A percentile compares a stretch with the other conserved stretches of the same genome.
Conservation (phyloP, 2,797 vertebrate species). For the Gallinago solitaria region DNA sequence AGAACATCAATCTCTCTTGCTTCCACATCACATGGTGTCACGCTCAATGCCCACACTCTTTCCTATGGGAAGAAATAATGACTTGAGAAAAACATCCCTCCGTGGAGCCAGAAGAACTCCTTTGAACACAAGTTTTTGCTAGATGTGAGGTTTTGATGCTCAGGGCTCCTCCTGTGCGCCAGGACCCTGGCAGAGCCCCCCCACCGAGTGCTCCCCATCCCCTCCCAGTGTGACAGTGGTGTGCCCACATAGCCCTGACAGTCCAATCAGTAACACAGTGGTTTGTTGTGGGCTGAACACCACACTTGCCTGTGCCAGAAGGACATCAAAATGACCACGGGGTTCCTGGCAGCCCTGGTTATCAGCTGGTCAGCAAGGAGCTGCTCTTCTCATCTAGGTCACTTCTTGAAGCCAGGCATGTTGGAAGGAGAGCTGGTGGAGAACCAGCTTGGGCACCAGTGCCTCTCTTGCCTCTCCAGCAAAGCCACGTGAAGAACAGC, state of each 20-base stretch:
- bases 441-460: not conserved
- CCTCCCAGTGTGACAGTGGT: accelerated
- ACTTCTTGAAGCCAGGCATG: not conserved
- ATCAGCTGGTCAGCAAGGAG: not conserved
- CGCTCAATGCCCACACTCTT: not conserved
- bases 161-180: not conserved
- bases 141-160: not conserved
- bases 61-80: not conserved
- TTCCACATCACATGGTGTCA: accelerated
- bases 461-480: not conserved
- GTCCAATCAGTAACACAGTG: accelerated
- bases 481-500: not conserved
- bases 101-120: not conserved
- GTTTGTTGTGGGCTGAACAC: not conserved
- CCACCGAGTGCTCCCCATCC: accelerated
- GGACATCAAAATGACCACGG: not conserved
- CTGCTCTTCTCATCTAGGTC: not conserved
- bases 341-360: not conserved
- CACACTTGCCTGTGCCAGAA: accelerated
- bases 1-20: accelerated
- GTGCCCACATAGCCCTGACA: not conserved
- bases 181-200: accelerated
- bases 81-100: not conserved
- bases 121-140: not conserved
- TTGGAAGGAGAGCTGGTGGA: not conserved